Evolutionary conservation across 2,797 vertebrate species (phyloP).

Genomic region (Pseudochromis fuscus): DNA sequence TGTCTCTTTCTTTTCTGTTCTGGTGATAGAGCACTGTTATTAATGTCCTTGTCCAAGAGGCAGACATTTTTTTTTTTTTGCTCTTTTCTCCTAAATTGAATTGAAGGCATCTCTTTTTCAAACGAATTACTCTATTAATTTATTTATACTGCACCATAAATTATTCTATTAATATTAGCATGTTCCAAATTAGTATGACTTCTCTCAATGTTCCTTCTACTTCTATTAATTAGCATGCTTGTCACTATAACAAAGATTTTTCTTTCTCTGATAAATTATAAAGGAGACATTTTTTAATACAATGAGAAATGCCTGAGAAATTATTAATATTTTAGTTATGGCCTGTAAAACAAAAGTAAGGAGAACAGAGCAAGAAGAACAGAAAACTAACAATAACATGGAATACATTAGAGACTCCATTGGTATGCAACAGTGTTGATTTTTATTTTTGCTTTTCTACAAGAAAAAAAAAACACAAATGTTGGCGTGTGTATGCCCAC

Average conservation of each 20-base stretch:
- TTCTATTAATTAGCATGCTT: constrained; percentile 87
- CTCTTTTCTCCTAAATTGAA: constrained; percentile 80
- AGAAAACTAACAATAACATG: constrained; percentile 79
- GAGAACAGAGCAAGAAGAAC: constrained; percentile 67
- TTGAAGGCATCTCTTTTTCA: constrained; percentile 85
- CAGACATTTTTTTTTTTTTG: constrained; percentile 61
- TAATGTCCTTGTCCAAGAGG: constrained; percentile 82
- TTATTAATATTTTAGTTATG: constrained; percentile 85
- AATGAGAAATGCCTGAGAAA: constrained; percentile 82
- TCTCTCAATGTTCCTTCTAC: constrained; percentile 82
- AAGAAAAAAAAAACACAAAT: constrained; percentile 17
- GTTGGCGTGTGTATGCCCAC: constrained; percentile 13
- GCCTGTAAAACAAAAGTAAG: constrained; percentile 78
- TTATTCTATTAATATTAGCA: constrained; percentile 91
- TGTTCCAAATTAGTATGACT: constrained; percentile 86
- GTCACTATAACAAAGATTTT: constrained; percentile 90
- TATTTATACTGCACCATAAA: constrained; percentile 88
- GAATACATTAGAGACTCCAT: constrained; percentile 71
- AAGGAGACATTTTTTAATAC: constrained; percentile 88
- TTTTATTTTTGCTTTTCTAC: constrained; percentile 67
- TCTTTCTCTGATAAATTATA: constrained; percentile 89
- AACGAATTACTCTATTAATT: constrained; percentile 88
- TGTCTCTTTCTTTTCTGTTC: constrained; percentile 68
- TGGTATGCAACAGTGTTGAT: constrained; percentile 70
- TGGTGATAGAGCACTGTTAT: constrained; percentile 77